Conservation (phyloP, 2,797 vertebrate genomes). For the Rhinatrema bivittatum region DNA sequence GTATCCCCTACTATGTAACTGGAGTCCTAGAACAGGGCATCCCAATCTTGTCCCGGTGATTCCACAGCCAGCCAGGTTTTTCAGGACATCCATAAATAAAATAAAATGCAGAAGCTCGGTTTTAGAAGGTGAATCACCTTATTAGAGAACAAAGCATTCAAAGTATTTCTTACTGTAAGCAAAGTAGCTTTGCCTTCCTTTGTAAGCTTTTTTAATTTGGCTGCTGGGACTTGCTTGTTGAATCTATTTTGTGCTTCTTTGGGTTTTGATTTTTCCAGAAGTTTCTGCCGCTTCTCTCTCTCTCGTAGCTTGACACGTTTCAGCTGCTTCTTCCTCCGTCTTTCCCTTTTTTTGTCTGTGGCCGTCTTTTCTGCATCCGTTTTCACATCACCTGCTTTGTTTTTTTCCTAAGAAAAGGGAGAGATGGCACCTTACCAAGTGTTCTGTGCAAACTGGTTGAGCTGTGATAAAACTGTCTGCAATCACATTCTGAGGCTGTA, state of each 20-base stretch:
- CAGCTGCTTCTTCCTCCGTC: slow-evolving; percentile 73
- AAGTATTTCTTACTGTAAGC: slow-evolving; percentile 87
- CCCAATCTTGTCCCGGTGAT: too few species aligned
- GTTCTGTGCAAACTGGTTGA: neutral
- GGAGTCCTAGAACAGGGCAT: too few species aligned
- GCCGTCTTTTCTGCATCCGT: slow-evolving; percentile 78
- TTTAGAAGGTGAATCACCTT: too few species aligned
- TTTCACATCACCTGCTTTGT: slow-evolving; percentile 79
- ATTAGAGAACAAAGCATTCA: too few species aligned
- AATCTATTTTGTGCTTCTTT: slow-evolving; percentile 54
- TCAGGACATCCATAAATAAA: too few species aligned
- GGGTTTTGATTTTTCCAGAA: slow-evolving; percentile 58
- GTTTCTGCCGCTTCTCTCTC: slow-evolving; percentile 66
- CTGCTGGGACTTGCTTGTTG: slow-evolving; percentile 59
- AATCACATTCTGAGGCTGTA: too few species aligned
- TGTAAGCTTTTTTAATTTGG: slow-evolving; percentile 72
- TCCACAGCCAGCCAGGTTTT: too few species aligned
- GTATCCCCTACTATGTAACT: too few species aligned
- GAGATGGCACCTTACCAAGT: neutral
- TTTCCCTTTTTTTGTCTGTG: slow-evolving; percentile 87
- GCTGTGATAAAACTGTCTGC: too few species aligned
- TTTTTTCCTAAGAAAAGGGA: slow-evolving; percentile 62
- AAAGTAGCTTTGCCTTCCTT: slow-evolving; percentile 76
- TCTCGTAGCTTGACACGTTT: slow-evolving; percentile 73
- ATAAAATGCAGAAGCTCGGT: too few species aligned